Evolutionary conservation across 2,888 invertebrate species (phyloP), one percentile per base, ranked within the genome.

Genomic region (Chaitophorus viminalis): DNA sequence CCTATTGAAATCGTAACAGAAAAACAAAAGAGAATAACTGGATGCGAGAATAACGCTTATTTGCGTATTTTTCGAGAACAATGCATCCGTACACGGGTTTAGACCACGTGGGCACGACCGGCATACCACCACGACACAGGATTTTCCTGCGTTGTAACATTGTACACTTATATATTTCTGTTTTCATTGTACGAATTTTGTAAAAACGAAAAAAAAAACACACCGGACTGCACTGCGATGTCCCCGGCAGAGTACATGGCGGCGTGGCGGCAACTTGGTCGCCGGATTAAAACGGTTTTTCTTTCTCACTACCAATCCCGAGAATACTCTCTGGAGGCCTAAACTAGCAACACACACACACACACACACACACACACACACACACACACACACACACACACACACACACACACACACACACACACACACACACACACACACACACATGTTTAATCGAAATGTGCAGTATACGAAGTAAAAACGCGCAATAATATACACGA

Each of bases 171-270:
- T 70, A n/a, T 68, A 14, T 70, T 5, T 70, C 11, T 70, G 70
- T 79, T 79, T 36, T 60, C 60, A 36, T 79, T 79, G 60, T 79
- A 65, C 60, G 79, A 79, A 60, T 79, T 60, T 33, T 60, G 33
- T 33, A 14, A 54, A 31, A 54, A 76, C 76, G 29, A 25, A 25
- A 39, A 39, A 31, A 33, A 1, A 60, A 39, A 8, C 8, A 54
- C 79, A n/a, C 17, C 29, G 14, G 79, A 79, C 52, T 54, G 36
- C 60, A 18, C 33, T 17, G 68, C 68, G n/a, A 25, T 4, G 60
- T 21, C 4, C 60, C 29, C 70, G 70, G 70, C 29, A 11, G 11
- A 25, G 68, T 29, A n/a, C 68, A 78, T 25, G 25, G 17, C 54
- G 31, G 77, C 78, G 46, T 21, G 33, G 54, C 54, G 21, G 77